Conservation (phyloP, 2,888 invertebrate species). For the Ochropacha duplaris region DNA sequence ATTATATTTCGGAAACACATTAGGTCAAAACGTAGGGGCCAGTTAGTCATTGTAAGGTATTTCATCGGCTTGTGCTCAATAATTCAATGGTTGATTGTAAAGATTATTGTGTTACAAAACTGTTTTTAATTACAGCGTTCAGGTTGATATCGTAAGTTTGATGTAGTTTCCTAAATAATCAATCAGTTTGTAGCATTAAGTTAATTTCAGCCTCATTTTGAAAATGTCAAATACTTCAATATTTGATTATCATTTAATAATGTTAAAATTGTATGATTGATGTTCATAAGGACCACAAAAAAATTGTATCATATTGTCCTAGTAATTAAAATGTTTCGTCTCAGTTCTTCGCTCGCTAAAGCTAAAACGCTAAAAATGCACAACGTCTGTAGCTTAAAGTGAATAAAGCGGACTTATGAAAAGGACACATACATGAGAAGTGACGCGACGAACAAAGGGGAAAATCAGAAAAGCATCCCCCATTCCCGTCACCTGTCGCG, state of each 20-base stretch:
- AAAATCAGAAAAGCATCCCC: conserved; percentile 24
- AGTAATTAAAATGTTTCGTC: background rate
- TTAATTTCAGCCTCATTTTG: too few species aligned
- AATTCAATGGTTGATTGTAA: background rate
- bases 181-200: too few species aligned
- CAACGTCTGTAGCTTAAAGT: conserved; percentile 9
- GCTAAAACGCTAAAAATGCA: conserved; percentile 7
- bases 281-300: background rate
- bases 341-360: background rate
- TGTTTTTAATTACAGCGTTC: background rate
- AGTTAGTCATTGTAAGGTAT: background rate
- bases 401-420: conserved; percentile 25
- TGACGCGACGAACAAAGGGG: conserved; percentile 24
- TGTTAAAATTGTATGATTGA: background rate
- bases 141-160: background rate
- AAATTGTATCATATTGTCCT: background rate
- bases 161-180: too few species aligned
- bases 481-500: conserved; percentile 54
- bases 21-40: background rate
- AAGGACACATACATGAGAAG: conserved; percentile 28
- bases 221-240: too few species aligned
- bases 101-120: background rate
- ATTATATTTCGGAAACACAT: too few species aligned
- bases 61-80: background rate
- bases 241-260: background rate